phyloP scores from a whole-genome alignment of 35 echinoderm and acorn worm species.

The Hemicentrotus pulcherrimus region DNA sequence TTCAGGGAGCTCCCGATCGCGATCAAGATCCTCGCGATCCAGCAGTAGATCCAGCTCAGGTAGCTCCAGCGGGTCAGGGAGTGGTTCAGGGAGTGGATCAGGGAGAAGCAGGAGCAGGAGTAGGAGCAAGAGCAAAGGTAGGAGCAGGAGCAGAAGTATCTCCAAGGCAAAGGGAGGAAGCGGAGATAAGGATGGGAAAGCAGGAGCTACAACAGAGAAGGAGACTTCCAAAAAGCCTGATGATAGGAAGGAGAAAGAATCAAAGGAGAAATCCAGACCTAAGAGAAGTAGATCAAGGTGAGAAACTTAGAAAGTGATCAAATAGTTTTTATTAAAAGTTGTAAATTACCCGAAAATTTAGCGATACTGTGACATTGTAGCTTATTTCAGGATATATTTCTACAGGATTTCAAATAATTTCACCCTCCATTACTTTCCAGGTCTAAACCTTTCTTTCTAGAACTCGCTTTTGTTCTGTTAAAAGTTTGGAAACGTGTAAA shows the following conservation, averaged over 20 bases:
- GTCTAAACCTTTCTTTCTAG: too few relatives aligned
- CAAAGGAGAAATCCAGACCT: slow-evolving; percentile 61
- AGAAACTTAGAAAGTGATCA: slow-evolving; percentile 16
- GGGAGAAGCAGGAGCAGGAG: slow-evolving; percentile 71
- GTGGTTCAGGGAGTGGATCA: slow-evolving; percentile 63
- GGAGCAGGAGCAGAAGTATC: slow-evolving; percentile 71
- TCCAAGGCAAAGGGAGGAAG: slow-evolving; percentile 72
- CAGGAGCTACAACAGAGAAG: slow-evolving; percentile 57
- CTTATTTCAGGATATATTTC: too few relatives aligned
- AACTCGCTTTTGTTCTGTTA: too few relatives aligned
- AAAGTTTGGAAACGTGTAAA: too few relatives aligned
- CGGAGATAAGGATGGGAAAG: slow-evolving; percentile 60
- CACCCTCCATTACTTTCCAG: too few relatives aligned
- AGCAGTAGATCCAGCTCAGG: slow-evolving; percentile 67
- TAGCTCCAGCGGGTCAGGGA: slow-evolving; percentile 83
- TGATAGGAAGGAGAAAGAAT: slow-evolving; percentile 52
- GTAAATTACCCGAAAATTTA: too few relatives aligned
- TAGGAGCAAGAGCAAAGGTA: slow-evolving; percentile 62
- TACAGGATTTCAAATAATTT: too few relatives aligned
- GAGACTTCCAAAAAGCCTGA: slow-evolving; percentile 47
- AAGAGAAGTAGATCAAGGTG: slow-evolving; percentile 82
- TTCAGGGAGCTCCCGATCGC: slow-evolving; percentile 75
- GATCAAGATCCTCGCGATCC: slow-evolving; percentile 47
- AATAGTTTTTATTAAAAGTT: not conserved
- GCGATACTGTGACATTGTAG: too few relatives aligned